phyloP scores from a whole-genome alignment of 2,113 vertebrate species.

The Barnardius zonarius region DNA sequence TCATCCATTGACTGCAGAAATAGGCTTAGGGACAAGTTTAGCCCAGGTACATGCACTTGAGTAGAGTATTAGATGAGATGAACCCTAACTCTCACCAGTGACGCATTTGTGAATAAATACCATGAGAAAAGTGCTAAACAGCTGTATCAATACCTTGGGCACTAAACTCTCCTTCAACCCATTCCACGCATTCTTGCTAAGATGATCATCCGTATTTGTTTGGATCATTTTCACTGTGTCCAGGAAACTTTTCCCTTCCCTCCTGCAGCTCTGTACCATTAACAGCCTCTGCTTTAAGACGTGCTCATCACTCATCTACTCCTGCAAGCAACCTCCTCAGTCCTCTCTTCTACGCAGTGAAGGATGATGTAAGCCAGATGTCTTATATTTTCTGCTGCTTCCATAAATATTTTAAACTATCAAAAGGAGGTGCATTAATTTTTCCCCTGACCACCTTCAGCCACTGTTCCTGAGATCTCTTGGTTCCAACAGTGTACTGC shows the following conservation, averaged over 20 bases:
- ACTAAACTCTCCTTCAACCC: not conserved
- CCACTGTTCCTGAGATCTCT: not conserved
- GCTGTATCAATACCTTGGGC: not conserved
- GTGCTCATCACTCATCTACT: not conserved
- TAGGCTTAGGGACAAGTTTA: not conserved
- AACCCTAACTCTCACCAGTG: accelerated
- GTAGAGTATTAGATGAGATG: not conserved
- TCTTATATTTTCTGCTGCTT: not conserved
- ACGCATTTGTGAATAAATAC: not conserved
- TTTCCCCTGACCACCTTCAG: not conserved
- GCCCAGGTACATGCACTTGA: not conserved
- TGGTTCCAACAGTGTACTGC: not conserved
- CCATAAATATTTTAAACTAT: not conserved
- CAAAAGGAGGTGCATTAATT: not conserved
- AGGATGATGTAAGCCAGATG: not conserved
- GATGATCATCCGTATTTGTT: accelerated
- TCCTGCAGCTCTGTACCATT: not conserved
- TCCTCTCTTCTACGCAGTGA: accelerated
- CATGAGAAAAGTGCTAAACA: not conserved
- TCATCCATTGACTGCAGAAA: not conserved
- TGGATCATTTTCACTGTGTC: not conserved
- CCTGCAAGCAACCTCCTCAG: not conserved
- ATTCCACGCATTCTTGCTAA: not conserved
- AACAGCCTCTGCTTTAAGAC: not conserved
- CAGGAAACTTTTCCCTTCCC: not conserved